Base-by-base conservation (phyloP, 2,888 invertebrate genomes). In the Toxonevra muliebris region DNA sequence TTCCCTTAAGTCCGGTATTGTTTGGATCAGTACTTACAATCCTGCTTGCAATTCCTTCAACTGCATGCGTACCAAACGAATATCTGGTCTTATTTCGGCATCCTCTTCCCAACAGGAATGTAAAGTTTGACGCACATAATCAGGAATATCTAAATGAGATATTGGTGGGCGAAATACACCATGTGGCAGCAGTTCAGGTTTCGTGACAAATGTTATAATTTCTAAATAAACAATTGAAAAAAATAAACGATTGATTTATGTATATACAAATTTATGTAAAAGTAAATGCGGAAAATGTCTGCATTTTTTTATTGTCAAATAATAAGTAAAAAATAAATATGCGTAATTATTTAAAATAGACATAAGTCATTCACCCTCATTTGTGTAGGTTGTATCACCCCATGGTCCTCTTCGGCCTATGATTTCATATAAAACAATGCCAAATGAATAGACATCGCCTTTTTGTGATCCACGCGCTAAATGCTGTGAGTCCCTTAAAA, bases 361-460 rank as follows among this genome's bases (percentile, higher is more conserved):
- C n/a, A 52, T 45, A 53, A 42, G 0, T 70, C 7, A 30, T 71
- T 73, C 75, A 92, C 92, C 92, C 80, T 88, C 87, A 73, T 89
- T 87, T 1, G 89, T 87, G 57, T 90, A 84, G n/a, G 87, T 86
- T 0, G 88, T 88, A 19, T 89, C 88, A 1, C 93, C 93, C 92
- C 93, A 95, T 0, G 95, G 94, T 2, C 95, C 95, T 52, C 88
- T 87, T 40, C 95, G 86, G 0, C 92, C 92, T 62, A 94, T 88
- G 70, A 95, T 93, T 85, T 96, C 95, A 79, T 94, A 94, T 1
- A 96, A 86, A 40, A 96, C 89, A 73, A 96, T 92, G 0, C 91
- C 93, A 80, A 96, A 95, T 1, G 93, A 92, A 81, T 93, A 94
- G 11, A 93, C 91, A 77, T 94, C 94, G 19, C 93, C 95, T 79